Evolutionary conservation across 2,888 invertebrate species (phyloP), one percentile per base, ranked within the genome.

Genomic region (Torymus tubicola): DNA sequence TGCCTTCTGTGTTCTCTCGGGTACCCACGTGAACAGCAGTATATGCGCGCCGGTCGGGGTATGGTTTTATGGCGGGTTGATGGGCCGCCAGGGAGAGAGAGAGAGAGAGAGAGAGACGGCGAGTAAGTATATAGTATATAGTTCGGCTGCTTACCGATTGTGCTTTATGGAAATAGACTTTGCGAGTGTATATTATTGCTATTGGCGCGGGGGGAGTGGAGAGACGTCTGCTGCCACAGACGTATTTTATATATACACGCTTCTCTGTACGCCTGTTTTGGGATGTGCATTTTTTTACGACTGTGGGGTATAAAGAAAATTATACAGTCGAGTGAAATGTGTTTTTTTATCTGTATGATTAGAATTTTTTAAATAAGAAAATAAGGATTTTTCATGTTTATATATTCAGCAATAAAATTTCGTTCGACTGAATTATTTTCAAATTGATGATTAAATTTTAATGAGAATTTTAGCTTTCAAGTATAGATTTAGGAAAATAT

Each of bases 31-130:
- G 31, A 31, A 5, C 31, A 5, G 31, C 31, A 31, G 31, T 31
- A 31, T 31, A 3, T 21, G 21, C 21, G 13, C 61, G 24, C 12
- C 10, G 18, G 4, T 21, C 21, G 16, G 60, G n/a, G 64, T 73
- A 57, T 74, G 8, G 24, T 71, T 77, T 70, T 65, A 78, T 65
- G 70, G 50, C 58, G 13, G 50, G n/a, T n/a, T 16, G 60, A 42
- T 31, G 31, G 31, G 31, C 31, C 31, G 31, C 31, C 3, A 5
- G 31, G 24, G 24, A 24, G 24, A 24, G 24, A 31, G 4, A 5
- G 31, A 3, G 4, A 31, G 21, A 24, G 18, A 2, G 50, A n/a
- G 50, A 42, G 50, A 16, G 12, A 58, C 64, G 50, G 64, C 52
- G 57, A 61, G 24, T 31, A n/a, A n/a, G n/a, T n/a, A n/a, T n/a